phyloP scores from a whole-genome alignment of 2,888 invertebrate species.

The Actias luna region DNA sequence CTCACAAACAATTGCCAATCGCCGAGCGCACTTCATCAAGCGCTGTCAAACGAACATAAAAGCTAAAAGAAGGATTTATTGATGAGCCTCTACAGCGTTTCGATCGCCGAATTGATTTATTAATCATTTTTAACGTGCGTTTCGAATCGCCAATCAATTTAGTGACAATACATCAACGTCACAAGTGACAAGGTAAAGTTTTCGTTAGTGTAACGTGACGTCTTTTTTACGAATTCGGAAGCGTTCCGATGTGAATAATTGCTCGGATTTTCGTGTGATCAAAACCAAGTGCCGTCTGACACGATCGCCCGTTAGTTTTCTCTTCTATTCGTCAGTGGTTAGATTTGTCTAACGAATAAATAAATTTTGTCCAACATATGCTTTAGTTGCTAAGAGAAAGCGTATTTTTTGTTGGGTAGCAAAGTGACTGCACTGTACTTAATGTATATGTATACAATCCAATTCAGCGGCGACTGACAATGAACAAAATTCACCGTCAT shows the following conservation, averaged over 20 bases:
- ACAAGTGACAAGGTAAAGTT: background rate
- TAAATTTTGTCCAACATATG: no score
- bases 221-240: background rate
- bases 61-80: constrained; percentile 4
- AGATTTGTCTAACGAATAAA: no score
- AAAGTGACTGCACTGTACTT: no score
- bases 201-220: background rate
- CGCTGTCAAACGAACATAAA: constrained; percentile 11
- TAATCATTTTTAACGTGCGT: background rate
- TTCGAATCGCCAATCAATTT: constrained; percentile 7
- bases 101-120: constrained; percentile 9
- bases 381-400: no score
- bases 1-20: constrained; percentile 2
- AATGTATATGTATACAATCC: no score
- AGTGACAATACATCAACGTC: constrained; percentile 1
- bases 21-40: constrained; percentile 5
- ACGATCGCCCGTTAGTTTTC: no score
- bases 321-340: no score
- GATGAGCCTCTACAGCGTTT: background rate
- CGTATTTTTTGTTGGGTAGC: no score
- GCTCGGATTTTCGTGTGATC: background rate
- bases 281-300: no score
- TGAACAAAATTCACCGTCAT: no score
- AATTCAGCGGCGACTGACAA: no score
- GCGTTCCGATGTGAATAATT: background rate